phyloP scores from a whole-genome alignment of 2,888 invertebrate genomes.

The Andrena dorsata region DNA sequence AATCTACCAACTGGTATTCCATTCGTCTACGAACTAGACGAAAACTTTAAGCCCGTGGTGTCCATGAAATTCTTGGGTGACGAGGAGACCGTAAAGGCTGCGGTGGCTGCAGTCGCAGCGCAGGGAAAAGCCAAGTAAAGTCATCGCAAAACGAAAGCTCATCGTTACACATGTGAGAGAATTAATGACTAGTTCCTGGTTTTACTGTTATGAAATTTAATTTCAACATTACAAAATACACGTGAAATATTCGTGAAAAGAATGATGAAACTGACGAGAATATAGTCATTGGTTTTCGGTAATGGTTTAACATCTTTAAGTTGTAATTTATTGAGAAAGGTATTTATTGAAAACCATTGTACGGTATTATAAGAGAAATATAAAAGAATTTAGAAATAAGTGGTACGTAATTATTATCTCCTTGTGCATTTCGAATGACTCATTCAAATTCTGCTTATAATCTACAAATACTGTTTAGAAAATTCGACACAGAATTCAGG shows the following conservation, averaged over 20 bases:
- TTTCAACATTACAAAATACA: constrained; percentile 1
- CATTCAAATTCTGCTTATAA: not conserved
- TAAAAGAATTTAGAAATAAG: constrained; percentile 1
- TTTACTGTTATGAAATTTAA: constrained; percentile 15
- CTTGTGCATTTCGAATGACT: not conserved
- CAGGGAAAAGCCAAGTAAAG: constrained; percentile 87
- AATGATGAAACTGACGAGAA: not conserved
- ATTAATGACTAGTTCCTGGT: constrained; percentile 42
- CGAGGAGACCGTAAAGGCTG: constrained; percentile 87
- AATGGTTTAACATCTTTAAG: constrained; percentile 5
- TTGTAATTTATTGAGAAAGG: constrained; percentile 38
- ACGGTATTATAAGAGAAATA: constrained; percentile 25
- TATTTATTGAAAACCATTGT: constrained; percentile 51
- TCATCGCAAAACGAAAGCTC: not conserved
- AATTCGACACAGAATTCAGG: no score
- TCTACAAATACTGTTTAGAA: no score
- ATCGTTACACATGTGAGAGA: constrained; percentile 8
- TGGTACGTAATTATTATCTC: constrained; percentile 37
- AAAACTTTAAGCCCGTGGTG: constrained; percentile 86
- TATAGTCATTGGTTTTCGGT: constrained; percentile 24
- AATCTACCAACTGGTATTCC: constrained; percentile 89
- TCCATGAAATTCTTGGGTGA: constrained; percentile 88
- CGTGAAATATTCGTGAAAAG: not conserved
- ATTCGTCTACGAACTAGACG: constrained; percentile 88
- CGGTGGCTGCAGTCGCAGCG: constrained; percentile 85